Conservation (phyloP, 2,797 vertebrate species). For the Nannoperca obscura region DNA sequence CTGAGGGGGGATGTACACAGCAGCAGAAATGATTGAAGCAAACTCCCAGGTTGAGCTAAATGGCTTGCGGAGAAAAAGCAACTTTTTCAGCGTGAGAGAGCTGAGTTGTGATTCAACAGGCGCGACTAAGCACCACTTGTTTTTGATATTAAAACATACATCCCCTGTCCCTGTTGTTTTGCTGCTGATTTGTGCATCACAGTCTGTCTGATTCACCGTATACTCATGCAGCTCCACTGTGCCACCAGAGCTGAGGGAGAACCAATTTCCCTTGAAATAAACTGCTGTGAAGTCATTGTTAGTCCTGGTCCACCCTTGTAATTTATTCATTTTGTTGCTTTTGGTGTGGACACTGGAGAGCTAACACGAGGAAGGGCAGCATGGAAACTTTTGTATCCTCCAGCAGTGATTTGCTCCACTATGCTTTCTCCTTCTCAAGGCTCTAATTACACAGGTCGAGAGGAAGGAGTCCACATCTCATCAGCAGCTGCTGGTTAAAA, state of each 20-base stretch:
- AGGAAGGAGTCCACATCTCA: conserved; percentile 52
- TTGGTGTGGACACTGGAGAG: conserved; percentile 27
- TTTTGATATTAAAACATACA: conserved; percentile 49
- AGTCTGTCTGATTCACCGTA: conserved; percentile 29
- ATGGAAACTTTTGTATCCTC: conserved; percentile 39
- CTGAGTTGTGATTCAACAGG: conserved; percentile 48
- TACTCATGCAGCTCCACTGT: conserved; percentile 6
- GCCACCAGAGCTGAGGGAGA: conserved; percentile 15
- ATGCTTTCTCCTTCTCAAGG: conserved; percentile 46
- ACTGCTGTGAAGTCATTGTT: conserved; percentile 30
- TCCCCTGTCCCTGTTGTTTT: conserved; percentile 20
- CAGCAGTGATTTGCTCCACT: conserved; percentile 42
- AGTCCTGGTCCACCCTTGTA: conserved; percentile 34
- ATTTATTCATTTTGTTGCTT: conserved; percentile 48
- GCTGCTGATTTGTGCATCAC: conserved; percentile 34
- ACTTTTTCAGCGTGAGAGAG: conserved; percentile 27
- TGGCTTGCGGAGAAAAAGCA: conserved; percentile 50
- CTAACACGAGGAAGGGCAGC: conserved; percentile 20
- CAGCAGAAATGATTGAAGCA: conserved; percentile 53
- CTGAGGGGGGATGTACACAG: conserved; percentile 49
- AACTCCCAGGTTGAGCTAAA: conserved; percentile 48
- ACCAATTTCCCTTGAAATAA: conserved; percentile 39
- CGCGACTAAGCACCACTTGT: conserved; percentile 17
- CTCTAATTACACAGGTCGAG: conserved; percentile 60
- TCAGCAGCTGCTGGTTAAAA: conserved; percentile 65